A percentile compares a stretch with the other conserved stretches of the same genome.
Evolutionary conservation across 2,797 vertebrate genomes (phyloP).

Genomic region (Coccyzus lansbergi): DNA sequence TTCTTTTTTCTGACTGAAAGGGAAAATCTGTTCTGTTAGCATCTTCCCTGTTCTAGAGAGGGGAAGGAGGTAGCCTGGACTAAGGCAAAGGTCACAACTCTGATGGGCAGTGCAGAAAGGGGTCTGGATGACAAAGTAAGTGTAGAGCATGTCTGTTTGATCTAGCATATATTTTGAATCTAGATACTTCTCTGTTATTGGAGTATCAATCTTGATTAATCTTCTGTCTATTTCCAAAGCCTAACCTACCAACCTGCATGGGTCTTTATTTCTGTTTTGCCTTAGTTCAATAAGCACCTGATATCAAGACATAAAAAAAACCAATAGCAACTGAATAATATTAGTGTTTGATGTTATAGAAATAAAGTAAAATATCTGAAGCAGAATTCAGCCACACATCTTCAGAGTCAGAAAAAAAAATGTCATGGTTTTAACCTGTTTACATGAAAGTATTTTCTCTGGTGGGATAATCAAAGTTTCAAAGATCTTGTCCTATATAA

Average conservation of each 20-base stretch:
- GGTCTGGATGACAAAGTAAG: neutral
- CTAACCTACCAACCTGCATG: neutral
- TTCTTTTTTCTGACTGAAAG: neutral
- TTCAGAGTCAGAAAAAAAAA: constrained; percentile 29
- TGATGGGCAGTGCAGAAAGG: neutral
- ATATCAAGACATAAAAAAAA: constrained; percentile 14
- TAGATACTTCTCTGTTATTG: neutral
- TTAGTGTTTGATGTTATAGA: constrained; percentile 23
- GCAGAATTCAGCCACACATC: constrained; percentile 27
- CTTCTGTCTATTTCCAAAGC: neutral
- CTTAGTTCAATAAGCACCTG: constrained; percentile 10
- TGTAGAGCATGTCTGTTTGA: neutral
- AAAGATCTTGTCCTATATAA: constrained; percentile 62
- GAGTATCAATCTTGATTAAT: neutral
- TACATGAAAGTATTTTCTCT: constrained; percentile 53
- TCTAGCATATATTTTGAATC: neutral
- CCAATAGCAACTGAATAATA: constrained; percentile 35
- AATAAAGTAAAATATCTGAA: constrained; percentile 54
- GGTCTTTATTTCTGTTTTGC: constrained; percentile 9
- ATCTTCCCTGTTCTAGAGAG: neutral
- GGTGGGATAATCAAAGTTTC: constrained; percentile 57
- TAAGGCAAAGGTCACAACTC: neutral
- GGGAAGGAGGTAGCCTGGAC: neutral
- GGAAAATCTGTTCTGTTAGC: neutral
- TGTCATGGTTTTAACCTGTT: constrained; percentile 38